Conservation (phyloP, 2,888 invertebrate genomes). For the Apamea epomidion region DNA sequence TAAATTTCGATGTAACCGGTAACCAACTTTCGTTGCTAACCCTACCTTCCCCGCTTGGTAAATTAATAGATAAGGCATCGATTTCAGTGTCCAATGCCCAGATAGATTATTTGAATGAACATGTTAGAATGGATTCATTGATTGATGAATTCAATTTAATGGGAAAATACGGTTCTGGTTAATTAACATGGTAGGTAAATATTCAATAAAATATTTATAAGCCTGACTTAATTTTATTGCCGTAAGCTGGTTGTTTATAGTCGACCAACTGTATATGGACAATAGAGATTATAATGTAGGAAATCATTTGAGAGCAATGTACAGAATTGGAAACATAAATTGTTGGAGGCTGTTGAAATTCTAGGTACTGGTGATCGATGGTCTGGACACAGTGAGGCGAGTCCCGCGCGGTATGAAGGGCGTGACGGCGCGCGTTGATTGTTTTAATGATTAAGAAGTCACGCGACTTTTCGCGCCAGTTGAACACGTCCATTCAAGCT, state of each 20-base stretch:
- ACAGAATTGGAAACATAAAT: constrained; percentile 10
- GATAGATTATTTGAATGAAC: constrained; percentile 3
- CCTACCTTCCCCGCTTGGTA: neutral
- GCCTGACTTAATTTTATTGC: constrained; percentile 40
- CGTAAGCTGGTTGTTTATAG: constrained; percentile 33
- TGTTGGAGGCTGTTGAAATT: neutral
- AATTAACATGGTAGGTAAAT: constrained; percentile 21
- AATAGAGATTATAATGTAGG: constrained; percentile 3
- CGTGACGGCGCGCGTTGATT: neutral
- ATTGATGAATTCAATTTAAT: constrained; percentile 35
- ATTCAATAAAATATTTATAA: constrained; percentile 47
- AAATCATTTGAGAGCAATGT: constrained; percentile 8
- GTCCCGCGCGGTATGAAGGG: neutral
- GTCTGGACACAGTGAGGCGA: neutral
- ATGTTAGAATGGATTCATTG: constrained; percentile 23
- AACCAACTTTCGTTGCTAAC: neutral
- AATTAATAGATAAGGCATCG: constrained; percentile 28
- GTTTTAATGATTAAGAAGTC: neutral
- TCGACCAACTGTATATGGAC: constrained; percentile 7
- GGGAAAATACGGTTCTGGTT: constrained; percentile 18
- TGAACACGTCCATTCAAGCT: neutral
- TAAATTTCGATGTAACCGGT: neutral
- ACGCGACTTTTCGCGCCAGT: neutral
- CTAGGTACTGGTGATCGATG: neutral
- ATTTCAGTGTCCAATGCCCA: constrained; percentile 13